phyloP scores from a whole-genome alignment of 2,888 invertebrate species.

The Drosophila dives region DNA sequence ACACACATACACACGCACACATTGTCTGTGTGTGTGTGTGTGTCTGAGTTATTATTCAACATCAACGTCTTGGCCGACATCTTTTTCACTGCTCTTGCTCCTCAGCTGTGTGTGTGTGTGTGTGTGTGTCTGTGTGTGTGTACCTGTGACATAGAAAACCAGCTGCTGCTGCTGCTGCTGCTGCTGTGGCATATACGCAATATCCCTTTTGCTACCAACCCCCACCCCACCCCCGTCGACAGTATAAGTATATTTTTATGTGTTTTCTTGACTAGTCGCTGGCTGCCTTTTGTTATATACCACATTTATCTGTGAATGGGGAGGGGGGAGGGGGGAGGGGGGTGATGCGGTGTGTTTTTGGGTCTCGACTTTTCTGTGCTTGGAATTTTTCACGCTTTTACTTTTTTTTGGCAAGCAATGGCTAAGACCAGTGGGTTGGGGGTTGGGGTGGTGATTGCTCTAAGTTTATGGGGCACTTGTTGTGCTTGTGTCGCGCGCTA shows the following conservation, averaged over 20 bases:
- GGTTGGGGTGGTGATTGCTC: background rate
- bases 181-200: constrained; percentile 64
- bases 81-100: constrained; percentile 27
- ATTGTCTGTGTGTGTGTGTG: constrained; percentile 24
- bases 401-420: constrained; percentile 34
- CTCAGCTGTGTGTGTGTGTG: constrained; percentile 10
- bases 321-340: background rate
- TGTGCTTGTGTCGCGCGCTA: constrained; percentile 73
- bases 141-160: constrained; percentile 62
- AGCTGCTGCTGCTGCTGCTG: constrained; percentile 37
- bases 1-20: constrained; percentile 21
- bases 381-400: constrained; percentile 61
- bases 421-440: background rate
- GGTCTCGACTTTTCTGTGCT: constrained; percentile 20
- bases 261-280: constrained; percentile 51
- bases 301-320: constrained; percentile 4
- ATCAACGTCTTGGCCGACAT: constrained; percentile 60
- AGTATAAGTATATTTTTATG: constrained; percentile 68
- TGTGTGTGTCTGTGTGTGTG: constrained; percentile 28
- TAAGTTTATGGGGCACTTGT: constrained; percentile 82
- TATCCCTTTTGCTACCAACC: constrained; percentile 45
- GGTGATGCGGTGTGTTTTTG: constrained; percentile 10
- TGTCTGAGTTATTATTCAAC: constrained; percentile 71
- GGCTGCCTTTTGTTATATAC: constrained; percentile 46
- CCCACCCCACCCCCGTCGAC: background rate